phyloP scores from a whole-genome alignment of 2,888 invertebrate species.

The Xylota segnis region DNA sequence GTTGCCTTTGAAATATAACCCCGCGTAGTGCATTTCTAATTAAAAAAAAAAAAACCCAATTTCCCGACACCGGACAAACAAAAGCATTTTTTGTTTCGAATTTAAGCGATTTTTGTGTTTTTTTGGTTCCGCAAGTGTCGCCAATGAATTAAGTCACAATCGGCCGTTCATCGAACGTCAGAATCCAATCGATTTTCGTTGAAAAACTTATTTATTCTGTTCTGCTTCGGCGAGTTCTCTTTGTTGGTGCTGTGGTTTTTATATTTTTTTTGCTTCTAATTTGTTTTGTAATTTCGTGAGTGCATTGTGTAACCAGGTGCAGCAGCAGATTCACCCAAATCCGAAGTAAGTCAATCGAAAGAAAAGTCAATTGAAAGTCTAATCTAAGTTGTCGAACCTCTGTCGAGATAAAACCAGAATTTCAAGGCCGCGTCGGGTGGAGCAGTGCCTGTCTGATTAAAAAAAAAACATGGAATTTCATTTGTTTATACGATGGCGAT shows the following conservation, averaged over 20 bases:
- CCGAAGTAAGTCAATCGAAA: conserved; percentile 49
- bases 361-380: neutral
- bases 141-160: conserved; percentile 3
- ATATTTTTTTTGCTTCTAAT: conserved; percentile 19
- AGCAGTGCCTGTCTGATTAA: neutral
- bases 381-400: neutral
- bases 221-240: neutral
- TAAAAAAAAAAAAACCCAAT: conserved; percentile 24
- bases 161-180: neutral
- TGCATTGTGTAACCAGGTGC: conserved; percentile 63
- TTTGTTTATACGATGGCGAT: conserved; percentile 61
- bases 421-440: conserved; percentile 33
- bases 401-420: conserved; percentile 24
- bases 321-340: conserved; percentile 13
- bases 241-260: neutral
- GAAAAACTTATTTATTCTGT: conserved; percentile 6
- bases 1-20: conserved; percentile 50
- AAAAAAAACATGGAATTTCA: conserved; percentile 58
- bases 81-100: conserved; percentile 44
- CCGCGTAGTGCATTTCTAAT: conserved; percentile 52
- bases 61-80: conserved; percentile 30
- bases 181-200: conserved; percentile 21
- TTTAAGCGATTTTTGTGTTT: conserved; percentile 34
- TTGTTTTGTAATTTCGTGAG: conserved; percentile 42
- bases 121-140: conserved; percentile 36